These are phyloP conservation scores for Hypolimnas misippus DNA, from an alignment of 2,888 invertebrate species.

Conservation along the genomic window DNA sequence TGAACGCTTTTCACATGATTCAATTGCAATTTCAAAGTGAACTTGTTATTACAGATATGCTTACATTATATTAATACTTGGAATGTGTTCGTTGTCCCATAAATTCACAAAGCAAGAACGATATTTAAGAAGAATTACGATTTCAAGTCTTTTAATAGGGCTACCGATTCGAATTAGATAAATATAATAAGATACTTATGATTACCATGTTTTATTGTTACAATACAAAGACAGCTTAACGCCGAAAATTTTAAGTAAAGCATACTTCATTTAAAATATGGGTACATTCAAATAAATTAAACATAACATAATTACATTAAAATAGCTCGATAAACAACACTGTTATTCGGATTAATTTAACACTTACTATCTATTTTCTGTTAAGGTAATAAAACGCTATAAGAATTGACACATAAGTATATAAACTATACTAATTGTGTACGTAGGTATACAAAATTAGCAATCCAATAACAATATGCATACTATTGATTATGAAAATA, in stretches of 20 bases:
- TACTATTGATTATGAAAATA: constrained; percentile 82
- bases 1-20: not conserved
- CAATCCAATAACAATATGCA: constrained; percentile 81
- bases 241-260: constrained; percentile 26
- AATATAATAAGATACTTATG: constrained; percentile 31
- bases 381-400: constrained; percentile 84
- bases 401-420: constrained; percentile 85
- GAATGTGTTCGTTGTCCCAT: constrained; percentile 72
- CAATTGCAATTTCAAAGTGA: constrained; percentile 29
- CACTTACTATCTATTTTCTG: constrained; percentile 83
- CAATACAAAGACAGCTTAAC: constrained; percentile 31
- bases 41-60: constrained; percentile 42
- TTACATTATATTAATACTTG: constrained; percentile 54
- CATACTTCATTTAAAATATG: constrained; percentile 26
- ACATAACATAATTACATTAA: constrained; percentile 56
- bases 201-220: constrained; percentile 24
- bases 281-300: constrained; percentile 37
- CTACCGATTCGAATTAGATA: constrained; percentile 44
- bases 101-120: constrained; percentile 59
- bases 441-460: constrained; percentile 79
- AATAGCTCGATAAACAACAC: constrained; percentile 73
- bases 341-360: constrained; percentile 76
- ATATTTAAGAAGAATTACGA: constrained; percentile 41
- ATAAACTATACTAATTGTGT: constrained; percentile 85
- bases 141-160: constrained; percentile 41